phyloP scores from a whole-genome alignment of 2,888 invertebrate genomes.

The Theodoxus fluviatilis region DNA sequence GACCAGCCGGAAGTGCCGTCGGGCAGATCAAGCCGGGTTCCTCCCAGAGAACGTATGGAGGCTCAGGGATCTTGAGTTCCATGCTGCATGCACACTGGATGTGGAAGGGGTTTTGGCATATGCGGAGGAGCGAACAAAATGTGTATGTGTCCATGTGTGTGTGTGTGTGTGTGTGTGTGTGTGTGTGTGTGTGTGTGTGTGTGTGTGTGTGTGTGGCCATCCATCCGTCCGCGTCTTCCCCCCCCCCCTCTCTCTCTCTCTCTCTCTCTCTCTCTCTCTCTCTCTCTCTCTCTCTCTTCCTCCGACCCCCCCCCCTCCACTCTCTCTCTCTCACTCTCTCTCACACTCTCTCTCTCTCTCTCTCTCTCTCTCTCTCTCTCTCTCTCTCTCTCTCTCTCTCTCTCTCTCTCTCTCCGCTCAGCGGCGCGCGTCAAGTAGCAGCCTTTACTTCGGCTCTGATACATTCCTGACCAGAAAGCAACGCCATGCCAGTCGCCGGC shows the following conservation, averaged over 20 bases:
- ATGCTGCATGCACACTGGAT: no score
- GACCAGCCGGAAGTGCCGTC: no score
- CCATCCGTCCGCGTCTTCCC: background rate
- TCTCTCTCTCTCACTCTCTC: slow-evolving; percentile 8
- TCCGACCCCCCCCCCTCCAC: background rate
- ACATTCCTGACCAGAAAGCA: no score
- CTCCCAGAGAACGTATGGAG: no score
- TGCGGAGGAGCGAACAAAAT: no score
- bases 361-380: slow-evolving; percentile 18
- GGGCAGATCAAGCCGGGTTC: no score
- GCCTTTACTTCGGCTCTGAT: no score
- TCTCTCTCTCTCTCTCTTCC: slow-evolving; percentile 11
- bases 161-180: background rate
- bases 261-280: slow-evolving; percentile 6
- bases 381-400: background rate
- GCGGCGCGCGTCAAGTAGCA: no score
- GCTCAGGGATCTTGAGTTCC: no score
- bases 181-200: background rate
- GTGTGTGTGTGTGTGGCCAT: background rate
- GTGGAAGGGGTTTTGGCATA: no score
- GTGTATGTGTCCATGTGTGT: background rate
- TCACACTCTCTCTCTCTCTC: slow-evolving; percentile 14
- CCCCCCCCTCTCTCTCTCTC: slow-evolving; percentile 6
- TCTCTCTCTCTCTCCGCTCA: no score
- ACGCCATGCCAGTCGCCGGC: no score